These are phyloP conservation scores for Artemia sp. DNA, from an alignment of 2,888 invertebrate species.

Conservation along the genomic window DNA sequence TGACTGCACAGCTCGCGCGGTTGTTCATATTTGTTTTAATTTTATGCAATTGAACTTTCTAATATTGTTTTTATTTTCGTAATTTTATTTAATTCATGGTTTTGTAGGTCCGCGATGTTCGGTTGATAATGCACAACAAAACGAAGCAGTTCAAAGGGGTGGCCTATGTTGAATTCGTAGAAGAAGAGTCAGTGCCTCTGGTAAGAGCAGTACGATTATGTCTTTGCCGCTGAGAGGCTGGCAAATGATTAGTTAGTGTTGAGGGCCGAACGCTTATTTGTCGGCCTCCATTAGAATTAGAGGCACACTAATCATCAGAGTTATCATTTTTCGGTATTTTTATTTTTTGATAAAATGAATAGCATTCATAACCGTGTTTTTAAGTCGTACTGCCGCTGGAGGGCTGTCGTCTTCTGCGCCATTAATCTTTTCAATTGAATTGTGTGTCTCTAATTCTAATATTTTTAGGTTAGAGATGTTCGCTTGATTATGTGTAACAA, in stretches of 20 bases:
- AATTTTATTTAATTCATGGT: neutral
- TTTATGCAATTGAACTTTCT: too few species aligned
- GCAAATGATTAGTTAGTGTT: neutral
- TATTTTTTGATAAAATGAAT: too few species aligned
- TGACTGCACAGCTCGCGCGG: neutral
- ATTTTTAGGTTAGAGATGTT: conserved; percentile 58
- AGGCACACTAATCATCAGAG: neutral
- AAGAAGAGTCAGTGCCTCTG: conserved; percentile 38
- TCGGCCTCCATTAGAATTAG: conserved; percentile 12
- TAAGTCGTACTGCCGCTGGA: conserved; percentile 4
- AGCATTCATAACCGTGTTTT: neutral
- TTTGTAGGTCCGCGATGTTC: conserved; percentile 39
- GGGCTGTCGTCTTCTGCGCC: conserved; percentile 1
- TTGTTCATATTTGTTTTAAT: too few species aligned
- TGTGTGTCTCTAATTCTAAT: conserved; percentile 21
- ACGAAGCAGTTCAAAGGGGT: conserved; percentile 44
- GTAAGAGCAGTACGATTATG: conserved; percentile 26
- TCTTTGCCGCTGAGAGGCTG: neutral
- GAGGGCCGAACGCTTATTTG: neutral
- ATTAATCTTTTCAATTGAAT: neutral
- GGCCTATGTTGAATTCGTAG: conserved; percentile 42
- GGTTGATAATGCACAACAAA: conserved; percentile 42
- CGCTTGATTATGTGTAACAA: conserved; percentile 96
- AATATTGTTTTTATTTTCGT: neutral
- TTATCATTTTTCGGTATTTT: too few species aligned